Percentiles rank a stretch among this genome's conserved stretches.
These are phyloP conservation scores for Oscheius sp. DNA, from an alignment of 2,888 invertebrate genomes.

Conservation along the genomic window DNA sequence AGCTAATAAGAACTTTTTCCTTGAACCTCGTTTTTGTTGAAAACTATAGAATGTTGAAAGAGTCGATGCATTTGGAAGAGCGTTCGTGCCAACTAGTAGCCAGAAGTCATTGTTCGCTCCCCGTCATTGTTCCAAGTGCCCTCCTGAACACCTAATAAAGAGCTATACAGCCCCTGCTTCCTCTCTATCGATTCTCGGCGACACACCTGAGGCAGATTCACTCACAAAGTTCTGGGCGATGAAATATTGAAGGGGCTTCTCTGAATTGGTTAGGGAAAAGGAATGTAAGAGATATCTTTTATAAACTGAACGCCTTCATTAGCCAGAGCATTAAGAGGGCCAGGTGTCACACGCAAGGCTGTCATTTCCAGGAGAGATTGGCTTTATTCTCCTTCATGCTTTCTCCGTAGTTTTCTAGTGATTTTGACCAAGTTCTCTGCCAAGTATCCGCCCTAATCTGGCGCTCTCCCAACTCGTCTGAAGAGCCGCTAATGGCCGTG, in stretches of 20 bases:
- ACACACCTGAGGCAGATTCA: constrained; percentile 28
- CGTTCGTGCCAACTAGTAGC: not conserved
- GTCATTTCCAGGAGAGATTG: constrained; percentile 6
- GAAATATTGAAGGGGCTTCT: not conserved
- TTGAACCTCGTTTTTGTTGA: not conserved
- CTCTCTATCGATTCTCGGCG: constrained; percentile 12
- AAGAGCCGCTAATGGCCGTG: constrained; percentile 29
- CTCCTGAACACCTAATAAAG: constrained; percentile 27
- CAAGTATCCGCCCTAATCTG: constrained; percentile 20
- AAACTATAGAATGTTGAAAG: not conserved
- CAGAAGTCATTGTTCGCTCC: not conserved
- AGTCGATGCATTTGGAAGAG: not conserved
- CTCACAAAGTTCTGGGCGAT: not conserved
- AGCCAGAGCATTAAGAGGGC: not conserved
- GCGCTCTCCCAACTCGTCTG: not conserved
- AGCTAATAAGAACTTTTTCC: not conserved
- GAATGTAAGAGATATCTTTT: not conserved
- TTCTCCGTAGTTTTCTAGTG: no score
- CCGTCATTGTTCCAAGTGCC: not conserved
- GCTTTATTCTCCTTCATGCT: no score
- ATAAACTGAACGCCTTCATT: not conserved
- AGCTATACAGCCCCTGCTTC: constrained; percentile 13
- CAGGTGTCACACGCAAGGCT: constrained; percentile 31
- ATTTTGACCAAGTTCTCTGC: not conserved
- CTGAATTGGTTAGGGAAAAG: not conserved